A percentile compares a stretch with the other conserved stretches of the same genome.
Conservation (phyloP, 1,140 invertebrate genomes). For the Palaemon carinicauda region DNA sequence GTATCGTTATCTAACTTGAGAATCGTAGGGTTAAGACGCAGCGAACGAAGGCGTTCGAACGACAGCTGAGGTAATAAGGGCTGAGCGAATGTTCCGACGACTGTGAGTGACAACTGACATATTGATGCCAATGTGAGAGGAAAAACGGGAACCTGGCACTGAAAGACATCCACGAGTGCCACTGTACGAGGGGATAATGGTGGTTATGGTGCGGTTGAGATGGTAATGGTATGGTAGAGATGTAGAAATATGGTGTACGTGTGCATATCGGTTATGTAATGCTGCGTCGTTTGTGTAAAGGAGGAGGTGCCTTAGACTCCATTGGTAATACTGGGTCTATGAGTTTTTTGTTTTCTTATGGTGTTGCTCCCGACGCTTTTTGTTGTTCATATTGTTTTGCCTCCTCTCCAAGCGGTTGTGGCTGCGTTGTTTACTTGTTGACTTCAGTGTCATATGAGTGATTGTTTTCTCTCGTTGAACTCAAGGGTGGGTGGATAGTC, state of each 20-base stretch:
- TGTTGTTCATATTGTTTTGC: no score
- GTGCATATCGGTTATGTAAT: neutral
- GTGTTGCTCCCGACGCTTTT: no score
- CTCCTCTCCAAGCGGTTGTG: no score
- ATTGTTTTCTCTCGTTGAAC: no score
- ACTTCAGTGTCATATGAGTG: no score
- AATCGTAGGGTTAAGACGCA: neutral
- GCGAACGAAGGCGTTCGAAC: constrained; percentile 18
- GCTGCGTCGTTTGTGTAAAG: neutral
- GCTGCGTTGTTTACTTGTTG: no score
- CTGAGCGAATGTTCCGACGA: constrained; percentile 57
- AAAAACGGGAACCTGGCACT: constrained; percentile 55
- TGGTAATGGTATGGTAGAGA: neutral
- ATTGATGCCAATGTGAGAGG: constrained; percentile 56
- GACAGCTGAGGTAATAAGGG: constrained; percentile 51
- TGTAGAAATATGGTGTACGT: neutral
- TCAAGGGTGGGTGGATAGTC: no score
- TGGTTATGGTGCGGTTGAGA: constrained; percentile 17
- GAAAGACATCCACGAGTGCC: constrained; percentile 36
- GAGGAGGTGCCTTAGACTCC: no score
- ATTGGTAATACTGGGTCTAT: no score
- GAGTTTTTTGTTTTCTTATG: no score
- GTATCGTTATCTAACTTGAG: no score
- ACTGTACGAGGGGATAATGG: constrained; percentile 17
- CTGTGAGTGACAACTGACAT: constrained; percentile 58